Percentiles rank a stretch among this genome's conserved stretches.
phyloP scores from a whole-genome alignment of 2,113 vertebrate species.

The Silurus glanis region DNA sequence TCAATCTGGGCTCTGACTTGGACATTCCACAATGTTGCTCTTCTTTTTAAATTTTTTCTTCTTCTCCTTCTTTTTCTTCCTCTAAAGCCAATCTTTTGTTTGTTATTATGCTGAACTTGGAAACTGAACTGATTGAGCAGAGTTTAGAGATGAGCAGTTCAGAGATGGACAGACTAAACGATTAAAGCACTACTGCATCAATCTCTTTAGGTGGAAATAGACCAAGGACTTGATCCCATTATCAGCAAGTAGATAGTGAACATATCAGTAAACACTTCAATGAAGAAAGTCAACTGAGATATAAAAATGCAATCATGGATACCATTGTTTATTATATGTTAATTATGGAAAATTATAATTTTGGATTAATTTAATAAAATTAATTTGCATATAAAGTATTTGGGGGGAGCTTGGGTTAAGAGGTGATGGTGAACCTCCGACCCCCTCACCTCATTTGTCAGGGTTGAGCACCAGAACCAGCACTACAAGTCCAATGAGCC shows the following conservation, averaged over 20 bases:
- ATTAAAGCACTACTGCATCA: background rate
- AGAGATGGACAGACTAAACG: background rate
- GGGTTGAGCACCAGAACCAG: no score
- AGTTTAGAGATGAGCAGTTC: background rate
- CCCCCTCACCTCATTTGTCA: no score
- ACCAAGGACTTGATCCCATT: background rate
- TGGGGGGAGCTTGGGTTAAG: no score
- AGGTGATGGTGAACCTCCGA: no score
- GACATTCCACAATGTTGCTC: background rate
- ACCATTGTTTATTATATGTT: background rate
- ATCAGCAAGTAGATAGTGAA: background rate
- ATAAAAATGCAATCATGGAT: background rate
- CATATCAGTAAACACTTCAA: background rate
- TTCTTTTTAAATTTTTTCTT: background rate
- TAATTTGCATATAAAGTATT: no score
- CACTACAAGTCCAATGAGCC: no score
- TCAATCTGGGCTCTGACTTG: no score
- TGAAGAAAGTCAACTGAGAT: background rate
- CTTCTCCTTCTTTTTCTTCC: background rate
- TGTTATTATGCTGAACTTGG: no score
- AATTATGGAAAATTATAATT: background rate
- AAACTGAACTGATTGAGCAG: background rate
- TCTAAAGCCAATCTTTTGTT: background rate
- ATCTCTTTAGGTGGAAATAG: background rate
- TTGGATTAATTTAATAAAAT: no score